Evolutionary conservation across 53 echinoderm and acorn worm species (phyloP), one percentile per base, ranked within the genome.

Genomic region (Paelopatides confundens): DNA sequence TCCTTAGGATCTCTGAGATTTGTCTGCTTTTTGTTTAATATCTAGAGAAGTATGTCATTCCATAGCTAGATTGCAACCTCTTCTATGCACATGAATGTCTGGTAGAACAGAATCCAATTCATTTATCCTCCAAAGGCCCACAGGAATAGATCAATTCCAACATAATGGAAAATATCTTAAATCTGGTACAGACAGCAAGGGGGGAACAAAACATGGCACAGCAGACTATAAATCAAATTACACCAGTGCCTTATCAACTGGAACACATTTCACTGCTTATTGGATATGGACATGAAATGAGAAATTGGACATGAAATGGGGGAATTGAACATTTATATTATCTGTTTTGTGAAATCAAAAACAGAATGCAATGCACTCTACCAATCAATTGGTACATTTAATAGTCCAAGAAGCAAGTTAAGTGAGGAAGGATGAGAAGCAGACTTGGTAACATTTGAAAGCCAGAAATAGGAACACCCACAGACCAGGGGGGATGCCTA

Each of bases 211-310:
- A 58, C 58, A 58, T 37, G 70, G 24, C 17, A 70, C 70, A 70
- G 35, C 70, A 35, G 70, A 70, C 70, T 35, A 36, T 70, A 70
- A 70, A 70, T 70, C 70, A 37, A 70, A 70, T 70, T 24, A 70
- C 24, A 68, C 15, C 31, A 34, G 35, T 2, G 21, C 5, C 23
- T 23, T 36, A 70, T 9, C 3, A 37, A 37, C 14, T 37, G 36
- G 38, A 69, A 69, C 6, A 70, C 70, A 35, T 36, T 37, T 21
- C 12, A 36, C 58, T n/a, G n/a, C n/a, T n/a, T 58, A n/a, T 58
- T 21, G 26, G 58, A 18, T 8, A 43, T 10, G 43, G 12, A 43
- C 43, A 58, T 58, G 1, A 58, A 26, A 23, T 21, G n/a, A 58
- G n/a, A 58, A 21, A 43, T 43, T 58, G 21, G n/a, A 58, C 58